A percentile compares a stretch with the other conserved stretches of the same genome.
Conservation (phyloP, 1,140 invertebrate genomes). For the Penaeus indicus region DNA sequence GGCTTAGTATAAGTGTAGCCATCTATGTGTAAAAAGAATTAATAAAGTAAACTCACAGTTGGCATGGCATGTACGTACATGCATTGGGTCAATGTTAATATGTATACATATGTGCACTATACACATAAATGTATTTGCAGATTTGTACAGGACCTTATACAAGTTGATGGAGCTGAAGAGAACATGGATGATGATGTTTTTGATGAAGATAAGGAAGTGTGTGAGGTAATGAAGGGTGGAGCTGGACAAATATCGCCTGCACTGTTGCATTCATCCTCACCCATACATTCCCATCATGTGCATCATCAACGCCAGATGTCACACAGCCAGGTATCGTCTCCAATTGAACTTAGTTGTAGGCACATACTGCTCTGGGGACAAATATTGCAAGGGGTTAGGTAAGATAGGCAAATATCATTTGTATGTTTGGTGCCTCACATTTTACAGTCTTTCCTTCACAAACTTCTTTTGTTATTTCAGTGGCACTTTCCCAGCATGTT, state of each 20-base stretch:
- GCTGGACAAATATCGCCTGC: conserved; percentile 8
- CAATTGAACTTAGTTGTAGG: not conserved
- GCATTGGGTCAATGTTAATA: too few species aligned
- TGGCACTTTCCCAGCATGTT: too few species aligned
- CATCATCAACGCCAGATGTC: not conserved
- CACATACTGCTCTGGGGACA: not conserved
- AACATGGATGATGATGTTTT: conserved; percentile 56
- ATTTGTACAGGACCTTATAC: conserved; percentile 34
- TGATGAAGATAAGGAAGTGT: conserved; percentile 46
- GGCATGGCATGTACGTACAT: too few species aligned
- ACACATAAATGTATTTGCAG: conserved; percentile 7
- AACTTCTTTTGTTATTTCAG: too few species aligned
- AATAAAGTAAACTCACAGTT: too few species aligned
- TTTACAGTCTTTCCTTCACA: too few species aligned
- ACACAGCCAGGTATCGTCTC: not conserved
- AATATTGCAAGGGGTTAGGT: too few species aligned
- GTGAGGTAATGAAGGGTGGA: conserved; percentile 44
- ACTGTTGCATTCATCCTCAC: conserved; percentile 8
- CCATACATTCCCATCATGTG: not conserved
- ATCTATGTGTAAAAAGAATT: too few species aligned
- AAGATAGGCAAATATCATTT: too few species aligned
- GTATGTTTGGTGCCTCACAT: too few species aligned
- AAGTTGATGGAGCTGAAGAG: conserved; percentile 41
- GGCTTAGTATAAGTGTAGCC: too few species aligned
- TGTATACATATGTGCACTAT: not conserved